Evolutionary conservation across 2,113 vertebrate genomes (phyloP), one percentile per base, ranked within the genome.

Genomic region (Pterocles orientalis): DNA sequence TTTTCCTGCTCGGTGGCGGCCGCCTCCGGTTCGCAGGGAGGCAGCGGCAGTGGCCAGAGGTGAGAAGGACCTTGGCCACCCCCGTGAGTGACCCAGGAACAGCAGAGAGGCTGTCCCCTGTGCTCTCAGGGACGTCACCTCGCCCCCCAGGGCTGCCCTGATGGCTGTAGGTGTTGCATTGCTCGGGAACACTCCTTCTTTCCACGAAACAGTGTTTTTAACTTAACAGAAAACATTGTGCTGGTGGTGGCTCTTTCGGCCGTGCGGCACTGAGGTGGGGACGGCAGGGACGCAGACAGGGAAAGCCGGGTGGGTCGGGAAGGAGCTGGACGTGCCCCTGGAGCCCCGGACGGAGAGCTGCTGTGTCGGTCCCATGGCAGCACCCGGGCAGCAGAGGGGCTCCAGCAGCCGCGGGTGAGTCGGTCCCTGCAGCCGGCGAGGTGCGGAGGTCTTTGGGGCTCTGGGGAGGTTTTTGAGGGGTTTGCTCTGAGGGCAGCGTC

Each of bases 301-400:
- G 61, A 26, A 53, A 10, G n/a, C 23, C 2, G 23, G 23, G 12
- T 12, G 26, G 26, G 31, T 5, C 0, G 21, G 76, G 66, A 50
- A 72, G 76, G 71, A 88, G 90, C 39, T 58, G 86, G 78, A 12
- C 1, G 13, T 76, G 56, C 9, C 73, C 20, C 68, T 20, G 47
- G 47, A 17, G 25, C 58, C 41, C 41, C 41, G 41, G 41, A 41
- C 14, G 41, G 41, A 41, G 41, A 41, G 66, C 61, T 10, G 12
- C 71, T 6, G 0, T 25, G 51, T 0, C 0, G 10, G 50, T 50
- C 31, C 64, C 1, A 0, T 0, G 3, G 68, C 1, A 1, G 58
- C 28, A 60, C 60, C 21, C 4, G 15, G 72, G 79, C 73, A 80
- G 84, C 56, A 31, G 34, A 1, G 0, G 29, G 36, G 51, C 51